These are phyloP conservation scores for Amblyopsis rosae DNA, from an alignment of 2,113 vertebrate genomes.

Conservation along the genomic window DNA sequence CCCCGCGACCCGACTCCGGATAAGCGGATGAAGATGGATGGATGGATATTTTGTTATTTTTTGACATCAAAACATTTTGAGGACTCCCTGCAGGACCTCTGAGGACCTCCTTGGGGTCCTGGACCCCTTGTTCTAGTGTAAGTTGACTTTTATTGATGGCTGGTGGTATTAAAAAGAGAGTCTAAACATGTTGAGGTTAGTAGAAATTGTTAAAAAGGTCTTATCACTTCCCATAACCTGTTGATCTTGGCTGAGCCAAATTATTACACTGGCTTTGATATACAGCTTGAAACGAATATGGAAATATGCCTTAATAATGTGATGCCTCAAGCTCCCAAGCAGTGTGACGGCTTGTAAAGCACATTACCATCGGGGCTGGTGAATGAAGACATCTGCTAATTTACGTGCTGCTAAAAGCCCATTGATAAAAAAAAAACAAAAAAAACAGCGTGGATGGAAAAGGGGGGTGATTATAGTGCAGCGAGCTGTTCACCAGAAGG, in stretches of 20 bases:
- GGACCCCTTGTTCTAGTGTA: neutral
- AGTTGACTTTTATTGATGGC: slow-evolving; percentile 37
- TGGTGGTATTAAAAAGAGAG: slow-evolving; percentile 16
- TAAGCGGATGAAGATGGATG: too few species aligned
- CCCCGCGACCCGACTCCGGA: too few species aligned
- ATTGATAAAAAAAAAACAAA: slow-evolving; percentile 58
- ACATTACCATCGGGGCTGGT: slow-evolving; percentile 71
- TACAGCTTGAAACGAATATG: slow-evolving; percentile 52
- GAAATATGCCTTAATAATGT: slow-evolving; percentile 64
- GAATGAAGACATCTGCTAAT: slow-evolving; percentile 80
- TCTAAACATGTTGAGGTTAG: slow-evolving; percentile 19
- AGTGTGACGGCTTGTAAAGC: slow-evolving; percentile 63
- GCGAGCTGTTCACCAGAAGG: slow-evolving; percentile 36
- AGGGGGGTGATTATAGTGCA: slow-evolving; percentile 71
- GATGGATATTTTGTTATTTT: too few species aligned
- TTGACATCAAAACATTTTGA: too few species aligned
- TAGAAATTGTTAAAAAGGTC: slow-evolving; percentile 8
- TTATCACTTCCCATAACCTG: slow-evolving; percentile 39
- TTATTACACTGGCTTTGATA: slow-evolving; percentile 49
- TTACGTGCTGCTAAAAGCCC: slow-evolving; percentile 74
- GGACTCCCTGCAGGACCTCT: too few species aligned
- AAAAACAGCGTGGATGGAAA: slow-evolving; percentile 66
- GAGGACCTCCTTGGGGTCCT: too few species aligned
- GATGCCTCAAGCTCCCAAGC: slow-evolving; percentile 63
- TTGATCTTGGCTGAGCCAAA: slow-evolving; percentile 60